Evolutionary conservation across 2,888 invertebrate species (phyloP).

Genomic region (Archaeoteleia sp.): DNA sequence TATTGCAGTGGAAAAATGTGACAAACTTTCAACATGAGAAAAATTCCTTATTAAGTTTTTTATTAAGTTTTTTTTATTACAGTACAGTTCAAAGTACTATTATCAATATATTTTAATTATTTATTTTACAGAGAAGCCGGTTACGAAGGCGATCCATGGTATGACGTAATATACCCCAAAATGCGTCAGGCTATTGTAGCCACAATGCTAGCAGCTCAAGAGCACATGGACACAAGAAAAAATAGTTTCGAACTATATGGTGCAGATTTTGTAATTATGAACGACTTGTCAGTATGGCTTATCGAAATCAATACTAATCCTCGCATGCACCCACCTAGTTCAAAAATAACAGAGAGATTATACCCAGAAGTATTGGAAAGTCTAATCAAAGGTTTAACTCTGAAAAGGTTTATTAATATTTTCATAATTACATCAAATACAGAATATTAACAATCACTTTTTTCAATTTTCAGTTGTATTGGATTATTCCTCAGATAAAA

Average conservation of each 20-base stretch:
- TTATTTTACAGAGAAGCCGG: constrained; percentile 75
- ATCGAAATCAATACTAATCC: constrained; percentile 96
- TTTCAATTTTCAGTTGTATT: constrained; percentile 81
- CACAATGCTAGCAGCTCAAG: constrained; percentile 87
- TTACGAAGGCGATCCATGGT: constrained; percentile 78
- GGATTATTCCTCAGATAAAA: constrained; percentile 82
- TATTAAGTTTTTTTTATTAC: too few relatives aligned
- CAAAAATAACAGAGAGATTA: constrained; percentile 87
- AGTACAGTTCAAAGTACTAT: not conserved
- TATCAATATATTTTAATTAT: not conserved
- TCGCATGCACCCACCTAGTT: constrained; percentile 85
- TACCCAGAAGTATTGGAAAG: constrained; percentile 89
- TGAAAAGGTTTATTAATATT: too few relatives aligned
- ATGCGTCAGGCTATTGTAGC: constrained; percentile 89
- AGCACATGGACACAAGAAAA: constrained; percentile 80
- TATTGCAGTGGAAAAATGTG: too few relatives aligned
- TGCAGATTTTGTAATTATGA: constrained; percentile 93
- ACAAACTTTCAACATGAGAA: too few relatives aligned
- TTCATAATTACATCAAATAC: constrained; percentile 2
- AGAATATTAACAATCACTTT: constrained; percentile 7
- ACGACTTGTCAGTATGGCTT: constrained; percentile 90
- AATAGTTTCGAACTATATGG: constrained; percentile 92
- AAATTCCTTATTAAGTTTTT: too few relatives aligned
- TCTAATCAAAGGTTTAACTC: constrained; percentile 91
- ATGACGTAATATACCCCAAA: constrained; percentile 85